A percentile compares a stretch with the other conserved stretches of the same genome.
Conservation (phyloP, 92 coral and sea anemone species). For the Pocillopora grandis region DNA sequence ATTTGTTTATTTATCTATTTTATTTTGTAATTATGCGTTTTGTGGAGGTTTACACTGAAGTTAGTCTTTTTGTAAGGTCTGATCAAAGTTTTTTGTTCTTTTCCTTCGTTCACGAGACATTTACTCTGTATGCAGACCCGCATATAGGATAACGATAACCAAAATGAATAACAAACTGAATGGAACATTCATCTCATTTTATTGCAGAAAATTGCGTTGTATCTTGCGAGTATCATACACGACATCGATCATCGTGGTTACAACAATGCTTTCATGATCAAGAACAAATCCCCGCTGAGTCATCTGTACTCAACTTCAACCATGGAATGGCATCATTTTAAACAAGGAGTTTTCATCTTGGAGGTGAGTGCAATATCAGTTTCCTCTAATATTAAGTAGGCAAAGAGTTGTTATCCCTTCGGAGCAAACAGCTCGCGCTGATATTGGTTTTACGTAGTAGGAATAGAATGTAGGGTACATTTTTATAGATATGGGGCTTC, state of each 20-base stretch:
- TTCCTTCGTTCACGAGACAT: no score
- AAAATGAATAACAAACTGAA: background rate
- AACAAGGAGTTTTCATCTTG: constrained; percentile 86
- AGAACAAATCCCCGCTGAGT: constrained; percentile 83
- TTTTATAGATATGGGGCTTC: no score
- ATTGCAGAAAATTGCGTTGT: constrained; percentile 82
- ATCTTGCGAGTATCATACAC: constrained; percentile 81
- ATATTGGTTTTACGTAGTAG: no score
- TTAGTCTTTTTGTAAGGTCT: no score
- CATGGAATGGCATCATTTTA: constrained; percentile 95
- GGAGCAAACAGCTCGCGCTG: no score
- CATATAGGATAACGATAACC: background rate
- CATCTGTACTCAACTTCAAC: constrained; percentile 89
- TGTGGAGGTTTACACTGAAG: no score
- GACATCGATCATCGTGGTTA: constrained; percentile 96
- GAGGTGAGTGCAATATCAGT: constrained; percentile 56
- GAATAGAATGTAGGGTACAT: no score
- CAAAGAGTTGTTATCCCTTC: no score
- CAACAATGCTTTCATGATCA: constrained; percentile 83
- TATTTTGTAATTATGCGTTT: background rate
- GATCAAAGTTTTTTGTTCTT: no score
- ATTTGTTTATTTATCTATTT: background rate
- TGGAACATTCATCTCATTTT: background rate
- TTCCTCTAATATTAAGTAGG: no score
- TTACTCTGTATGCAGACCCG: no score